Evolutionary conservation across 2,113 vertebrate genomes (phyloP).

Genomic region (Tragelaphus scriptus): DNA sequence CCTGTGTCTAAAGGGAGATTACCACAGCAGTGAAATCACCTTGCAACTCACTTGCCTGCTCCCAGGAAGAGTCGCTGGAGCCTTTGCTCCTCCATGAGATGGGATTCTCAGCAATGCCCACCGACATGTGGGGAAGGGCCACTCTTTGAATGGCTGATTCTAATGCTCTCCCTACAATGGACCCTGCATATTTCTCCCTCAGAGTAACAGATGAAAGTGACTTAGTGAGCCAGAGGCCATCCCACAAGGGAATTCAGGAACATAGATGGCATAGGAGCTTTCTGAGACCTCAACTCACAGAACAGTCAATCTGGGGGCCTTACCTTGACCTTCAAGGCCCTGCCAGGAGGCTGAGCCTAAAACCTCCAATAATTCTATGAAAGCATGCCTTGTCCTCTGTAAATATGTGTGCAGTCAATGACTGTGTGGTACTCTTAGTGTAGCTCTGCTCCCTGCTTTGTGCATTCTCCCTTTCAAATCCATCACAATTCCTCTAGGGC

Average conservation of each 20-base stretch:
- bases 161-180: not conserved
- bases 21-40: slow-evolving; percentile 51
- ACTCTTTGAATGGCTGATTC: slow-evolving; percentile 23
- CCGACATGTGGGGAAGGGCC: slow-evolving; percentile 30
- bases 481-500: not conserved
- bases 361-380: not conserved
- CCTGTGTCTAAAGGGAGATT: slow-evolving; percentile 57
- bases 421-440: not conserved
- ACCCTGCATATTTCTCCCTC: not conserved
- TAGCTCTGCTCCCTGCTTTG: not conserved
- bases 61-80: slow-evolving; percentile 8
- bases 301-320: not conserved
- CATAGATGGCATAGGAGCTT: not conserved
- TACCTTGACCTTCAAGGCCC: not conserved
- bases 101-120: slow-evolving; percentile 3
- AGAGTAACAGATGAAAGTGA: slow-evolving; percentile 24
- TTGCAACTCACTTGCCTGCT: slow-evolving; percentile 41
- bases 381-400: not conserved
- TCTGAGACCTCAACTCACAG: not conserved
- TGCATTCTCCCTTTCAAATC: not conserved
- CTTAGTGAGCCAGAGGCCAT: not conserved
- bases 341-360: not conserved
- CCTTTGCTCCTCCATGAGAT: not conserved
- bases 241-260: not conserved
- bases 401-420: not conserved